phyloP scores from a whole-genome alignment of 2,797 vertebrate genomes.

The Anabas testudineus region DNA sequence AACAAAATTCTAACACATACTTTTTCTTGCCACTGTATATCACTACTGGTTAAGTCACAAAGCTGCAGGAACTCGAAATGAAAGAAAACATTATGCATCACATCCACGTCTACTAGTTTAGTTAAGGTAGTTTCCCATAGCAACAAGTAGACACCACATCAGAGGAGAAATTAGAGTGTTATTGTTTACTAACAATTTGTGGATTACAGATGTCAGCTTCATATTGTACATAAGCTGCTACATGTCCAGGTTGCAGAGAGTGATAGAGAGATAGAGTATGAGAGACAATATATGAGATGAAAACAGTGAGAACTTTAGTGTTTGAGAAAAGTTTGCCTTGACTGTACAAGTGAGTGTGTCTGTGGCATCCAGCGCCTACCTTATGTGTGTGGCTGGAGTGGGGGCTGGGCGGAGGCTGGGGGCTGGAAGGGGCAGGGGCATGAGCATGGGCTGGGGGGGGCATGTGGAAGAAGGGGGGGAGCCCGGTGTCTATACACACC shows the following conservation, averaged over 20 bases:
- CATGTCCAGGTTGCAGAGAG: not conserved
- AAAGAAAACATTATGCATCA: not conserved
- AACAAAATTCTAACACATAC: no score
- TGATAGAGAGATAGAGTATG: not conserved
- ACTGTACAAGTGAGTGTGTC: slow-evolving; percentile 41
- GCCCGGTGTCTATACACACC: slow-evolving; percentile 86
- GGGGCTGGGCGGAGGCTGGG: slow-evolving; percentile 82
- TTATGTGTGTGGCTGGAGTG: slow-evolving; percentile 83
- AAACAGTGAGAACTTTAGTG: slow-evolving; percentile 10
- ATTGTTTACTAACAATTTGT: slow-evolving; percentile 14
- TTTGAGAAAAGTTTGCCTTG: slow-evolving; percentile 25
- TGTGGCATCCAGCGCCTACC: slow-evolving; percentile 73
- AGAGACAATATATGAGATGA: slow-evolving; percentile 13
- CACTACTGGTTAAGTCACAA: not conserved
- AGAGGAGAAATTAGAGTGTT: not conserved
- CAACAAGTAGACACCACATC: slow-evolving; percentile 7
- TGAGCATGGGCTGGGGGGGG: slow-evolving; percentile 80
- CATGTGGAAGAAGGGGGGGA: slow-evolving; percentile 81
- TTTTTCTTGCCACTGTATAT: no score
- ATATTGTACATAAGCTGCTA: not conserved
- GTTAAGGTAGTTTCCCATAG: not conserved
- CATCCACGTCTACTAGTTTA: not conserved
- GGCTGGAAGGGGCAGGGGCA: slow-evolving; percentile 78
- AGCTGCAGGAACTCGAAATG: no score
- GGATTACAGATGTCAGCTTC: not conserved